Evolutionary conservation across 1,140 invertebrate genomes (phyloP).

Genomic region (Bacillus rossius): DNA sequence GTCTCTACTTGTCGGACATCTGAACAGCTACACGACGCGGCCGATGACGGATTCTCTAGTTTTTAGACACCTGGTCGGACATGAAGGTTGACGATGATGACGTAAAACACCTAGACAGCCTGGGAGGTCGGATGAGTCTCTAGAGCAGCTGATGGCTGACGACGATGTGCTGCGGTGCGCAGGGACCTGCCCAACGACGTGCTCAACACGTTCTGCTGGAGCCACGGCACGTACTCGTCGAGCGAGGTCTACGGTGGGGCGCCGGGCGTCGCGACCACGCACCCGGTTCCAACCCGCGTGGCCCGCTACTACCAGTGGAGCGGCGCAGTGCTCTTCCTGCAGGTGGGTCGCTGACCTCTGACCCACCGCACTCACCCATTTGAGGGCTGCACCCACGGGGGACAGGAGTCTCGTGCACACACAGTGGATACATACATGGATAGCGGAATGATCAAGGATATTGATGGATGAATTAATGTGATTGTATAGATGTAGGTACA

Average conservation of each 20-base stretch:
- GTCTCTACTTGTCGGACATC: too few species aligned
- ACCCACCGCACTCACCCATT: too few species aligned
- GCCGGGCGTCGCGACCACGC: background rate
- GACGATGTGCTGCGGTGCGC: background rate
- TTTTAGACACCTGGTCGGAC: background rate
- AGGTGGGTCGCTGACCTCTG: too few species aligned
- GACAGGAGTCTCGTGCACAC: too few species aligned
- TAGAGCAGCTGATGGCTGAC: background rate
- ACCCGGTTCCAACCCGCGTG: constrained; percentile 1
- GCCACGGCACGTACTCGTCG: constrained; percentile 87
- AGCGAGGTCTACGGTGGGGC: background rate
- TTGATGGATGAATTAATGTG: too few species aligned
- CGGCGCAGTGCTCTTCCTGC: background rate
- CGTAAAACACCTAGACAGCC: background rate
- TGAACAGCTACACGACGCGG: too few species aligned
- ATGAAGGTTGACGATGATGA: background rate
- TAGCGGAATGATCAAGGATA: too few species aligned
- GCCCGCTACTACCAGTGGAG: constrained; percentile 8
- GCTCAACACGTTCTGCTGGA: constrained; percentile 95
- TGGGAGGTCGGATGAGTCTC: background rate
- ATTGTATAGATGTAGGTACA: too few species aligned
- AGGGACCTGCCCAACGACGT: constrained; percentile 56
- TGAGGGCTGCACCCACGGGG: too few species aligned
- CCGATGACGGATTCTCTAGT: background rate
- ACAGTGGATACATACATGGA: too few species aligned